phyloP scores from a whole-genome alignment of 1,140 invertebrate species.

The Sycophaga agraensis region DNA sequence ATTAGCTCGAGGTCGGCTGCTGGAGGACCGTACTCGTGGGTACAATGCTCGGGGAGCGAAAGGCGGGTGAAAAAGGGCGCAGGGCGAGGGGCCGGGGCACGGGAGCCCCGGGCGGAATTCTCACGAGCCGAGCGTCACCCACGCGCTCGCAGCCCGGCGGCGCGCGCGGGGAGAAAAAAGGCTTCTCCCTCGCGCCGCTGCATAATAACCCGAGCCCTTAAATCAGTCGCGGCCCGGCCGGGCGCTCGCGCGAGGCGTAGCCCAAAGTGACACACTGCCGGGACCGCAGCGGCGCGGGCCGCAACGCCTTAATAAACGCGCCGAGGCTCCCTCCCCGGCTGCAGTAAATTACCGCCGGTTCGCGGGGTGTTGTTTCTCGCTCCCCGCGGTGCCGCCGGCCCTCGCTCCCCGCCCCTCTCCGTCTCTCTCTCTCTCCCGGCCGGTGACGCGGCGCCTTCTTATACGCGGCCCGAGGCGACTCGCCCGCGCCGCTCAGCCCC shows the following conservation, averaged over 20 bases:
- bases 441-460: conserved; percentile 10
- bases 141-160: not conserved
- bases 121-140: not conserved
- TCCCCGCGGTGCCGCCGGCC: conserved; percentile 10
- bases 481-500: conserved; percentile 12
- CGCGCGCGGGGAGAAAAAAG: not conserved
- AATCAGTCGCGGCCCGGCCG: conserved; percentile 28
- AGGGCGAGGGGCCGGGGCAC: not conserved
- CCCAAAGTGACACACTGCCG: conserved; percentile 41
- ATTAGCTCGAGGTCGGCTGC: not conserved
- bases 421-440: too few species aligned
- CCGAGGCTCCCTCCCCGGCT: not conserved
- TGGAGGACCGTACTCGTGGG: too few species aligned
- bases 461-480: not conserved
- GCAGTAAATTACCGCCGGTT: conserved; percentile 16
- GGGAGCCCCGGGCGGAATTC: too few species aligned
- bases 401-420: too few species aligned
- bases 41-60: too few species aligned
- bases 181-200: not conserved
- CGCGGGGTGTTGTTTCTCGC: conserved; percentile 21
- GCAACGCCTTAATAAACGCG: conserved; percentile 42
- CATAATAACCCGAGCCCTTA: conserved; percentile 17
- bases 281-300: not conserved
- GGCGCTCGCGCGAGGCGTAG: conserved; percentile 33
- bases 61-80: too few species aligned